A percentile compares a stretch with the other conserved stretches of the same genome.
phyloP scores from a whole-genome alignment of 1,140 invertebrate species.

The Apis laboriosa region DNA sequence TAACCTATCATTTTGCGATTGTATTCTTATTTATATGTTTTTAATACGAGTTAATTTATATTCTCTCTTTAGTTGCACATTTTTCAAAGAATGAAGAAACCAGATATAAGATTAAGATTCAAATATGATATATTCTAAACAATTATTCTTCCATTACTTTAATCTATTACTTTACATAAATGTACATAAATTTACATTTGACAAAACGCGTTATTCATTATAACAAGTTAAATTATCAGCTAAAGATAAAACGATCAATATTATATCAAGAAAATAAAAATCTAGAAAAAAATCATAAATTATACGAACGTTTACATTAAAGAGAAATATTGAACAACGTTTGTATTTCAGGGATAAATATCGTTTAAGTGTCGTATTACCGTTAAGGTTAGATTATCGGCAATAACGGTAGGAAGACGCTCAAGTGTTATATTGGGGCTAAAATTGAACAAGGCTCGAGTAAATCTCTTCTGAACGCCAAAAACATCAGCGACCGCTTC shows the following conservation, averaged over 20 bases:
- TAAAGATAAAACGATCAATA: too few relatives aligned
- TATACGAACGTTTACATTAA: too few relatives aligned
- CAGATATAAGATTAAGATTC: too few relatives aligned
- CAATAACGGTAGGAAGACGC: neutral
- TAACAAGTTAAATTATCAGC: too few relatives aligned
- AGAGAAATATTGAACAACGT: too few relatives aligned
- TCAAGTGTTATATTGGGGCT: neutral
- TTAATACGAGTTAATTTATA: neutral
- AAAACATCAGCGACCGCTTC: constrained; percentile 39
- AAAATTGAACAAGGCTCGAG: neutral
- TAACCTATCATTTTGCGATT: neutral
- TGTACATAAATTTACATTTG: too few relatives aligned
- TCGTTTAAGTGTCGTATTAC: neutral
- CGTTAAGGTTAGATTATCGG: neutral
- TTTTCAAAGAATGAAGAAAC: too few relatives aligned
- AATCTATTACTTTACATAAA: too few relatives aligned
- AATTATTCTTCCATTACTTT: neutral
- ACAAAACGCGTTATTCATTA: too few relatives aligned
- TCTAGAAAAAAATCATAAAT: too few relatives aligned
- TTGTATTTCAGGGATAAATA: neutral
- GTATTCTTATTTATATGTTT: neutral
- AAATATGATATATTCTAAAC: neutral
- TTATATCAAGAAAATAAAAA: too few relatives aligned
- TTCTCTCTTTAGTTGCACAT: too few relatives aligned
- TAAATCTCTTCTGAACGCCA: constrained; percentile 20